Conservation (phyloP, 2,113 vertebrate genomes). For the Corvus hawaiiensis region DNA sequence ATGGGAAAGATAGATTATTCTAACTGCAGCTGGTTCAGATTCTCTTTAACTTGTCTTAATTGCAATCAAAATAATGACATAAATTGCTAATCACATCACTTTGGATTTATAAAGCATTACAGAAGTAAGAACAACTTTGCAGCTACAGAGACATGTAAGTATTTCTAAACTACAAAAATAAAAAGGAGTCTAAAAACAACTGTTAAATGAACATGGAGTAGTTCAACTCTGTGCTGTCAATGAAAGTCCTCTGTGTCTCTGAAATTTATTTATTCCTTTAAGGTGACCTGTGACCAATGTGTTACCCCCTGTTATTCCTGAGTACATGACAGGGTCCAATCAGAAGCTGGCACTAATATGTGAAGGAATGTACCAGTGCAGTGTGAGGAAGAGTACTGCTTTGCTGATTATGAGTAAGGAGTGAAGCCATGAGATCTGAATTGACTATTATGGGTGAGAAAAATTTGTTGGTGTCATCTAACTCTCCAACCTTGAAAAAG, state of each 20-base stretch:
- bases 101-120: not conserved
- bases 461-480: not conserved
- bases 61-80: slow-evolving; percentile 50
- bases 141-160: not conserved
- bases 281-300: not conserved
- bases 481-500: not conserved
- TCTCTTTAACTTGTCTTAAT: slow-evolving; percentile 1
- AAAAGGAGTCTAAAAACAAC: not conserved
- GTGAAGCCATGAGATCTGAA: not conserved
- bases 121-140: not conserved
- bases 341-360: not conserved
- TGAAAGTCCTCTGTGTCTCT: not conserved
- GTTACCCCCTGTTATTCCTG: not conserved
- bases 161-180: not conserved
- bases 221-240: not conserved
- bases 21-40: not conserved
- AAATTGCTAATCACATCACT: not conserved
- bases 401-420: not conserved
- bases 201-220: not conserved
- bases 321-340: not conserved
- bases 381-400: not conserved
- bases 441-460: not conserved
- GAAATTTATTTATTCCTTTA: not conserved
- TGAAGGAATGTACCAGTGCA: not conserved
- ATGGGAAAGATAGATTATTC: not conserved